Evolutionary conservation across 2,888 invertebrate species (phyloP).

Genomic region (Oxystoma pomonae): DNA sequence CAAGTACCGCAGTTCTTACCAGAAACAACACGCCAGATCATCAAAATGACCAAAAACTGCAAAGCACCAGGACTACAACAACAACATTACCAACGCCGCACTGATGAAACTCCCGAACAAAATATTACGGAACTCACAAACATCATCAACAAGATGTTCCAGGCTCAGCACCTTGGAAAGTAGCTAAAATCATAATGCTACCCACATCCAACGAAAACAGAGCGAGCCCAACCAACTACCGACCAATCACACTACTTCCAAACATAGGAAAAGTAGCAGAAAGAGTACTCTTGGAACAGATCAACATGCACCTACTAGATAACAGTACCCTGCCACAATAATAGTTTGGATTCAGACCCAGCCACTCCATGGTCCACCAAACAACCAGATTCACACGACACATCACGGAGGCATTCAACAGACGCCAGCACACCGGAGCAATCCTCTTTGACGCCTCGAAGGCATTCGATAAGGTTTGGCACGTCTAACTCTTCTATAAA

Average conservation of each 20-base stretch:
- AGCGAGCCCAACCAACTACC: conserved; percentile 18
- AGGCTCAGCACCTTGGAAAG: conserved; percentile 16
- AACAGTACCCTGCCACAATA: conserved; percentile 25
- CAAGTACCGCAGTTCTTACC: background rate
- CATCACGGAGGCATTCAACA: conserved; percentile 28
- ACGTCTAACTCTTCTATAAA: conserved; percentile 32
- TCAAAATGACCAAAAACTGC: background rate
- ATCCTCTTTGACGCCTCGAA: conserved; percentile 19
- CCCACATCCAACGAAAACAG: conserved; percentile 17
- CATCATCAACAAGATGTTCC: conserved; percentile 15
- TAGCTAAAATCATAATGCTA: conserved; percentile 15
- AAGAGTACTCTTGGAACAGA: conserved; percentile 13
- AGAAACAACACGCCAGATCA: background rate
- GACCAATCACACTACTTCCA: conserved; percentile 21
- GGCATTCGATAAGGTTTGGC: conserved; percentile 31
- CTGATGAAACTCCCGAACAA: conserved; percentile 8
- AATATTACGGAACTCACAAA: conserved; percentile 6
- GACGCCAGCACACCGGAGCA: conserved; percentile 28
- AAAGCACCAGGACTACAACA: conserved; percentile 14
- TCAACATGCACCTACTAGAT: conserved; percentile 7
- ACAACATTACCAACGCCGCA: conserved; percentile 7
- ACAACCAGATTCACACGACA: conserved; percentile 29
- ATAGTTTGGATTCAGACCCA: conserved; percentile 36
- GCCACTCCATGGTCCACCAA: conserved; percentile 35
- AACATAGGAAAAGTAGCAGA: conserved; percentile 19